These are phyloP conservation scores for Protonemura montana DNA, from an alignment of 2,888 invertebrate species.

Conservation along the genomic window DNA sequence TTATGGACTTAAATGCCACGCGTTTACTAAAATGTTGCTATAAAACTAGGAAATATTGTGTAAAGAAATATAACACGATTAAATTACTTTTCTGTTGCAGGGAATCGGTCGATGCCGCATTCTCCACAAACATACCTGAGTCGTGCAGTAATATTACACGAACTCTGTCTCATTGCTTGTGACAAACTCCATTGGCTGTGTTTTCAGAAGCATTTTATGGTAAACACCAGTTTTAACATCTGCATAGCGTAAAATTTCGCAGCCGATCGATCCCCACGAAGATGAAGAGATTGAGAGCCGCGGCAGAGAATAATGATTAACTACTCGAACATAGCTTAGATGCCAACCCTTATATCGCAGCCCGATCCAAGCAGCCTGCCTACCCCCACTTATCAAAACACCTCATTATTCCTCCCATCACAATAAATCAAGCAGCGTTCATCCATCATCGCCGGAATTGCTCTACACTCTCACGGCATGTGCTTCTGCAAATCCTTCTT, in stretches of 20 bases:
- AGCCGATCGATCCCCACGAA: not conserved
- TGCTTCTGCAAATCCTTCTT: not conserved
- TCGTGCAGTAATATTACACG: not conserved
- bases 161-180: not conserved
- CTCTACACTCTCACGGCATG: not conserved
- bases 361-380: not conserved
- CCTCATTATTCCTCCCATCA: slow-evolving; percentile 22
- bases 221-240: not conserved
- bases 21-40: slow-evolving; percentile 1
- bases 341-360: not conserved
- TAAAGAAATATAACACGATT: not conserved
- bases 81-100: not conserved
- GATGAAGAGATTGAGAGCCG: not conserved
- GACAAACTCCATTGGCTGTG: not conserved
- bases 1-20: not conserved
- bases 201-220: not conserved
- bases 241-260: not conserved
- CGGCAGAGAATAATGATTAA: not conserved
- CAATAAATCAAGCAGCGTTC: slow-evolving; percentile 1
- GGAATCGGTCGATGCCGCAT: slow-evolving; percentile 9
- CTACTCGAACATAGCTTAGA: not conserved
- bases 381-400: slow-evolving; percentile 26
- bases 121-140: too few species aligned
- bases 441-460: not conserved
- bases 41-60: not conserved